Base-by-base conservation (phyloP, 2,797 vertebrate genomes). In the Dromococcyx pavoninus region DNA sequence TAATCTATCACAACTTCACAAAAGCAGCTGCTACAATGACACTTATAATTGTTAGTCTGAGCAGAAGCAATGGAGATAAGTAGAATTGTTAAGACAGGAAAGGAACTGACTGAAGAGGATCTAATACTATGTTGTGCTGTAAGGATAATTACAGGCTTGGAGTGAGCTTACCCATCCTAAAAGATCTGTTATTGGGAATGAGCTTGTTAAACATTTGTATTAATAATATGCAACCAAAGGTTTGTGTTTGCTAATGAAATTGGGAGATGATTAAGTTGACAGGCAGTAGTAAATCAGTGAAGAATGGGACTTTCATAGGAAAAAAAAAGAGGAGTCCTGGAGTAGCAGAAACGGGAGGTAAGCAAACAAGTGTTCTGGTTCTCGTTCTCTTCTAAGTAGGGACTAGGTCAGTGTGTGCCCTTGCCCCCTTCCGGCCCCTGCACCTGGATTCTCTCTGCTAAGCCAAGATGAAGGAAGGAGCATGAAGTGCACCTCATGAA, bases 181-280 rank as follows among this genome's bases (percentile, higher is more conserved):
- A 91, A 93, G 86, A 94, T 80, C 61, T 91, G 65, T 86, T 89
- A 81, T 23, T 51, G 37, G 39, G 46, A 84, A 94, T 41, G n/a
- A 86, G 33, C 48, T 93, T 91, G 92, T 93, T 93, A 95, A 91
- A 95, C 90, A 94, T 91, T 95, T 94, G 64, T 64, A 79, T 82
- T 95, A 88, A 86, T 93, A 88, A 94, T 46, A 93, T 9, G 18
- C 66, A 71, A 71, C 72, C 43, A 75, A 78, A 94, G 90, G n/a
- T 94, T 70, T 84, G 39, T 33, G 24, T 50, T 93, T 90, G 77
- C 71, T 91, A 91, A 87, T 73, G 67, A 94, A 93, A 95, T 94
- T 44, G 82, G 19, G 35, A 91, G 86, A 85, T 91, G 7, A 81
- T 62, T 7, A 88, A 74, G 64, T 53, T 76, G 80, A 53, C 60